Base-by-base conservation (phyloP, 2,113 vertebrate species). In the Amphiprion percula region DNA sequence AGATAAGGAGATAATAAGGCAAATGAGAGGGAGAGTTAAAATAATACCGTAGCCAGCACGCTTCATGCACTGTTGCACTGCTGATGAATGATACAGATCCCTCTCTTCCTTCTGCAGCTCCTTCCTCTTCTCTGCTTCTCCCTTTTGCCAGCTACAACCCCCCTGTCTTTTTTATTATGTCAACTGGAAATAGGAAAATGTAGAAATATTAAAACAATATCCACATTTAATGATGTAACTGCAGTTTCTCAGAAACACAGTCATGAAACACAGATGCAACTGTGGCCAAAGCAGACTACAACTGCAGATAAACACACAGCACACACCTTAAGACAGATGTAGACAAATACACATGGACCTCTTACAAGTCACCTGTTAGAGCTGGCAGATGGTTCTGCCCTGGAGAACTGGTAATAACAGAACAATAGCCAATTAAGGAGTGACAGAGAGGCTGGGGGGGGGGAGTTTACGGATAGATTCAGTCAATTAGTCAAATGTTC, bases 1-100 rank as follows among this genome's bases (percentile, higher is more conserved):
- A 84, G 88, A 90, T 90, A 87, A 89, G 88, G 79, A 90, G 92
- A 91, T 92, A 90, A 93, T 90, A 89, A 79, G 84, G 77, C 80
- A 90, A 93, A 92, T 92, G 90, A 92, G 89, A 90, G 77, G 87
- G 86, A 92, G 87, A 90, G 87, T 90, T 88, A 59, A 90, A 87
- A 92, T 90, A 89, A 92, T 83, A 87, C 73, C n/a, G 47, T 80
- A 84, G 86, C 87, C 83, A 83, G 78, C 77, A 77, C 26, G 50
- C 81, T 90, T 90, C 86, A 92, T 68, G 85, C 88, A 82, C 89
- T 83, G 83, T 65, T 91, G 86, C 88, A 71, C 86, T 55, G 77
- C 83, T 92, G 91, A 92, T 90, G 69, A 92, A 91, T 90, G 86
- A 87, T 83, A 82, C 80, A 47, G 77, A 64, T 80, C 73, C 77